Conservation (phyloP, 2,888 invertebrate species). For the Dicyrtomina minuta region DNA sequence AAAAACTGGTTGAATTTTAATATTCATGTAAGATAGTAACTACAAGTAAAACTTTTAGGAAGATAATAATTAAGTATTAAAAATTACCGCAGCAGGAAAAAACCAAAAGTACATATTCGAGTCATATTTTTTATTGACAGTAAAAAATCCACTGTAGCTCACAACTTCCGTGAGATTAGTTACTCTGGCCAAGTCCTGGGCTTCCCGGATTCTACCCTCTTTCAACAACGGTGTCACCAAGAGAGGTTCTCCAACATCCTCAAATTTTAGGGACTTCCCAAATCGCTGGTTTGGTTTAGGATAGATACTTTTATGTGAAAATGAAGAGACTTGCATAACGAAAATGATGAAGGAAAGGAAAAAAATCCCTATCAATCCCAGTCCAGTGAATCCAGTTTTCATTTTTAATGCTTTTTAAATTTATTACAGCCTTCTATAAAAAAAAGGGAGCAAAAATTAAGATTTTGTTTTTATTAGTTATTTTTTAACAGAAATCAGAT, state of each 20-base stretch:
- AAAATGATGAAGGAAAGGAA: not conserved
- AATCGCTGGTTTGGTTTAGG: constrained; percentile 29
- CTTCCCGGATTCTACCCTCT: constrained; percentile 69
- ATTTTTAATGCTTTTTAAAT: no score
- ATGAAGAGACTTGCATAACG: constrained; percentile 9
- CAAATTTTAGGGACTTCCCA: constrained; percentile 14
- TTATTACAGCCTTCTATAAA: no score
- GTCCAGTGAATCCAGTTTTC: no score
- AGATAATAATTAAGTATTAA: no score
- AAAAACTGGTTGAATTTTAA: no score
- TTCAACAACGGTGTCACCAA: constrained; percentile 75
- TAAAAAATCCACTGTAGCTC: constrained; percentile 51
- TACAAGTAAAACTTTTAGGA: no score
- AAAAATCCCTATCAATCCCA: no score
- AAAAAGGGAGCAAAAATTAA: no score
- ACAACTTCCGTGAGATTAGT: constrained; percentile 28
- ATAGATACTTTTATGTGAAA: constrained; percentile 39
- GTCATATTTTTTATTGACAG: constrained; percentile 48
- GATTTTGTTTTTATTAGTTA: no score
- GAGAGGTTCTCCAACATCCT: constrained; percentile 63
- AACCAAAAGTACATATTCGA: constrained; percentile 53
- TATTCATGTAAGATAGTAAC: no score
- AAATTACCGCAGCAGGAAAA: constrained; percentile 49
- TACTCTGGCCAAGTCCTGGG: constrained; percentile 55
- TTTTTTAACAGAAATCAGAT: no score